These are phyloP conservation scores for Aricia agestis DNA, from an alignment of 1,140 invertebrate species.

Conservation along the genomic window DNA sequence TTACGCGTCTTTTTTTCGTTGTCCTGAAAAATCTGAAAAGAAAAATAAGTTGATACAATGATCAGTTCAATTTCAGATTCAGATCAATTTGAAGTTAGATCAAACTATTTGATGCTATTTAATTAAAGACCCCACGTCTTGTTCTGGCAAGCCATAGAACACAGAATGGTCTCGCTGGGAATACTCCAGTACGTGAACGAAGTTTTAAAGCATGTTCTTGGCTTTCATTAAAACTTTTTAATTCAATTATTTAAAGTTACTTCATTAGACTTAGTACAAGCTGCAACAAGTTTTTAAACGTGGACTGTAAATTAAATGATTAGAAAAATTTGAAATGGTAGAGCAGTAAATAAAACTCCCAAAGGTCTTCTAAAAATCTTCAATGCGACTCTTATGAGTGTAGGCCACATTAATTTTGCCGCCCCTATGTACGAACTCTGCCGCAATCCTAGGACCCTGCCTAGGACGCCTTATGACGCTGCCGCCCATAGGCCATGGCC, in stretches of 20 bases:
- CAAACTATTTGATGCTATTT: background rate
- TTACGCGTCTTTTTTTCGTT: too few species aligned
- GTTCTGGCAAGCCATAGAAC: background rate
- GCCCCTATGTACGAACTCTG: too few species aligned
- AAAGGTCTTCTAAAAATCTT: too few species aligned
- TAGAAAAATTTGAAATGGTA: background rate
- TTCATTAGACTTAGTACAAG: conserved; percentile 9
- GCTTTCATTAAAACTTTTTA: conserved; percentile 5
- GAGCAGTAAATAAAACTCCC: too few species aligned
- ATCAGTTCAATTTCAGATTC: too few species aligned
- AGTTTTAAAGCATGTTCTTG: background rate
- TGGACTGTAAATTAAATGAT: background rate
- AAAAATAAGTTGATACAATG: too few species aligned
- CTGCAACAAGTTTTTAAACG: background rate
- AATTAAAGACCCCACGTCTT: background rate
- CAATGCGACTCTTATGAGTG: too few species aligned
- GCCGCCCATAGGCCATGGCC: too few species aligned
- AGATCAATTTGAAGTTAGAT: background rate
- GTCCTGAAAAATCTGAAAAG: too few species aligned
- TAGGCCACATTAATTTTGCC: too few species aligned
- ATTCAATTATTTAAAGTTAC: background rate
- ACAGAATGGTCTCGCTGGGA: background rate
- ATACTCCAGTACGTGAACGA: background rate
- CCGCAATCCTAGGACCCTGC: too few species aligned
- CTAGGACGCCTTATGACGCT: too few species aligned